Percentiles rank a stretch among this genome's conserved stretches.
Evolutionary conservation across 2,113 vertebrate genomes (phyloP).

Genomic region (Scophthalmus maximus): DNA sequence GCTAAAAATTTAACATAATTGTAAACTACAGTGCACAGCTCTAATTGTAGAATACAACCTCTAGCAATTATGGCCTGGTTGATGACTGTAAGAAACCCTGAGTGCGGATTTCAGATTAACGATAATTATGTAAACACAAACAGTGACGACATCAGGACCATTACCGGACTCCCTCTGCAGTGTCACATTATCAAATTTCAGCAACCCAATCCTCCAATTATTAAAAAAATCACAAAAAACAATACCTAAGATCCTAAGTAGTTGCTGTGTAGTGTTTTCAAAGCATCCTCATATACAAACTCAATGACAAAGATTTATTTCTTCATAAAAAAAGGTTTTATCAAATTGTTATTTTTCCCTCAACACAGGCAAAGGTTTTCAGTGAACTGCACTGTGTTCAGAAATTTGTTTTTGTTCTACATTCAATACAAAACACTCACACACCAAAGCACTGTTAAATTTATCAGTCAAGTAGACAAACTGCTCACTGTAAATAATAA

Average conservation of each 20-base stretch:
- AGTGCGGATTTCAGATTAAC: slow-evolving; percentile 59
- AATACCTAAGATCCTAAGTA: background rate
- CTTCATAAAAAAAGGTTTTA: slow-evolving; percentile 66
- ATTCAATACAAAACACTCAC: slow-evolving; percentile 35
- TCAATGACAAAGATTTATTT: slow-evolving; percentile 50
- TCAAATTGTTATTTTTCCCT: background rate
- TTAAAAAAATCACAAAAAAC: background rate
- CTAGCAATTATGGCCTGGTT: slow-evolving; percentile 50
- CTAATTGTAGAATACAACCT: slow-evolving; percentile 50
- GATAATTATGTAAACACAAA: slow-evolving; percentile 57
- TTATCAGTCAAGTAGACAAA: slow-evolving; percentile 1
- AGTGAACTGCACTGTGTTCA: slow-evolving; percentile 26
- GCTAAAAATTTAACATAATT: slow-evolving; percentile 45
- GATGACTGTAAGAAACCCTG: slow-evolving; percentile 42
- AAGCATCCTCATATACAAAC: slow-evolving; percentile 24
- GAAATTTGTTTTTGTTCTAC: slow-evolving; percentile 22
- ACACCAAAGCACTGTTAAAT: slow-evolving; percentile 8
- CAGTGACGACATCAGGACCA: background rate
- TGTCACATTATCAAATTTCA: slow-evolving; percentile 22
- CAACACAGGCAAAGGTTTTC: slow-evolving; percentile 1
- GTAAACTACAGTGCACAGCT: slow-evolving; percentile 3
- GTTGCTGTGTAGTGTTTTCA: background rate
- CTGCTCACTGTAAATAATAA: slow-evolving; percentile 17
- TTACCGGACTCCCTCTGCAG: slow-evolving; percentile 12
- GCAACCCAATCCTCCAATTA: slow-evolving; percentile 10